Conservation (phyloP, 2,113 vertebrate species). For the Geothlypis trichas region DNA sequence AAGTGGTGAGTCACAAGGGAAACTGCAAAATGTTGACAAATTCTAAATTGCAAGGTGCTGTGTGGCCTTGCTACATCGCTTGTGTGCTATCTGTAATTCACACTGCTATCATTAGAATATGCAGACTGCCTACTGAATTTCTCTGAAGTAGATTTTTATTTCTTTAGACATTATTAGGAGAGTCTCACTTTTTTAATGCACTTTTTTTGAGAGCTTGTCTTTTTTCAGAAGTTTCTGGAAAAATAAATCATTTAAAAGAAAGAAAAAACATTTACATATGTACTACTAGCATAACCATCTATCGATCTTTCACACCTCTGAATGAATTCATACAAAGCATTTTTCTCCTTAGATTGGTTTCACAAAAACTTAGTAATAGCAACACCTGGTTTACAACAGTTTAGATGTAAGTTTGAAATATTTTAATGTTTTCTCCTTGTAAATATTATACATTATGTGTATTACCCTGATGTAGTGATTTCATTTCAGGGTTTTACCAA, state of each 20-base stretch:
- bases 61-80: background rate
- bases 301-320: background rate
- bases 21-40: conserved; percentile 28
- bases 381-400: background rate
- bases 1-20: conserved; percentile 22
- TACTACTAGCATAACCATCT: background rate
- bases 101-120: background rate
- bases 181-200: background rate
- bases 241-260: conserved; percentile 6
- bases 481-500: background rate
- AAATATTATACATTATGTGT: background rate
- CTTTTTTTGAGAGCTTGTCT: background rate
- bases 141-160: conserved; percentile 16
- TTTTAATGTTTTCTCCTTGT: background rate
- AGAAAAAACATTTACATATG: background rate
- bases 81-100: conserved; percentile 35
- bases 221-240: conserved; percentile 15
- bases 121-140: conserved; percentile 7
- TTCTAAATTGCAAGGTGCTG: conserved; percentile 38
- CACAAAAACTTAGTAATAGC: background rate
- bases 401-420: background rate
- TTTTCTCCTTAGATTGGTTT: background rate
- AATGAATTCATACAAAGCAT: background rate
- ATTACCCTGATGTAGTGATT: background rate
- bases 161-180: conserved; percentile 24